phyloP scores from a whole-genome alignment of 1,140 invertebrate genomes.

The Anagrus nilaparvatae region DNA sequence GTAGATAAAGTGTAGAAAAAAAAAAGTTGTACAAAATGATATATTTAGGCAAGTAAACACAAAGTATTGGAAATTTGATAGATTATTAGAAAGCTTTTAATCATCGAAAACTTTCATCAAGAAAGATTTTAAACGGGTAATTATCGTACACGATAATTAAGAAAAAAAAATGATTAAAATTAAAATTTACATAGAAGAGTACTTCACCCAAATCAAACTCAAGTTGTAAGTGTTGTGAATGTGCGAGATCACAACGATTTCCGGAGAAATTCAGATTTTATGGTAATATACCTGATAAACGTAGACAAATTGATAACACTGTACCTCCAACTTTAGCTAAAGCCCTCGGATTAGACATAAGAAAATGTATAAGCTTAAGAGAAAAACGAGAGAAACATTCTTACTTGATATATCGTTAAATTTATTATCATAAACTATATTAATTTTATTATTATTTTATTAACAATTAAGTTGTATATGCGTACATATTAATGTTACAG shows the following conservation, averaged over 20 bases:
- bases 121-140: conserved; percentile 76
- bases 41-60: too few species aligned
- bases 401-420: background rate
- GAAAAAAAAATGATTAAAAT: conserved; percentile 1
- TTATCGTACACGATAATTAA: background rate
- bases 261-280: conserved; percentile 69
- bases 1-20: too few species aligned
- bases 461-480: background rate
- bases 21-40: too few species aligned
- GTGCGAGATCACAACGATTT: conserved; percentile 80
- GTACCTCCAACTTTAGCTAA: conserved; percentile 73
- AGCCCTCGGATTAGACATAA: conserved; percentile 66
- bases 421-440: background rate
- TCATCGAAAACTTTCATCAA: too few species aligned
- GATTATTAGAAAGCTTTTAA: too few species aligned
- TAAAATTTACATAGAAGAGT: conserved; percentile 43
- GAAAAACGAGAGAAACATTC: conserved; percentile 5
- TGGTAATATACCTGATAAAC: conserved; percentile 66
- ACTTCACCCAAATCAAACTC: conserved; percentile 69
- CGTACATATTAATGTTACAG: background rate
- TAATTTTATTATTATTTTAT: background rate
- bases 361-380: conserved; percentile 41
- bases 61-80: too few species aligned
- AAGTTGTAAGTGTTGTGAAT: conserved; percentile 80
- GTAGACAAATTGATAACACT: conserved; percentile 81